phyloP scores from a whole-genome alignment of 2,113 vertebrate genomes.

The Orycteropus afer region DNA sequence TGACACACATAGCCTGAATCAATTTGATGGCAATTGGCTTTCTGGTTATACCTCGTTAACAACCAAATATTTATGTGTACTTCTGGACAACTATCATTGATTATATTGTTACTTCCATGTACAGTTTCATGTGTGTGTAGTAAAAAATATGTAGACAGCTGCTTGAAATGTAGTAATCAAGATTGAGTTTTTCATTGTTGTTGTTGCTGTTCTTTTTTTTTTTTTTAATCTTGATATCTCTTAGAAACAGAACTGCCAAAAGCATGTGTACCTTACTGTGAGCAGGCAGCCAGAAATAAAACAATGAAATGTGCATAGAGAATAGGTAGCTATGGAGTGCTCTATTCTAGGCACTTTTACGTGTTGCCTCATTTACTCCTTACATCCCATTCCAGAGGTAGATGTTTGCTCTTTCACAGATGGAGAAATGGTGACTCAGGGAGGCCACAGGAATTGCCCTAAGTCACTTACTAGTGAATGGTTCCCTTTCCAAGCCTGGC shows the following conservation, averaged over 20 bases:
- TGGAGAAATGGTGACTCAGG: not conserved
- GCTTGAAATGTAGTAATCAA: not conserved
- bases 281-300: not conserved
- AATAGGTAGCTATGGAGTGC: not conserved
- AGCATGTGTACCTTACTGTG: not conserved
- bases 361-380: not conserved
- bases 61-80: not conserved
- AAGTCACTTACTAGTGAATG: not conserved
- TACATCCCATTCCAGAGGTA: not conserved
- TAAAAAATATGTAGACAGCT: not conserved
- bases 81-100: not conserved
- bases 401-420: not conserved
- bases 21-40: not conserved
- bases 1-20: not conserved
- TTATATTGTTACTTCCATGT: conserved; percentile 14
- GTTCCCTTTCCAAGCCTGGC: not conserved
- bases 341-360: not conserved
- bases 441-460: not conserved
- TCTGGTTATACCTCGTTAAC: not conserved
- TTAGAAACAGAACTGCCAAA: not conserved
- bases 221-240: not conserved
- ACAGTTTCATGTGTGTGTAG: not conserved
- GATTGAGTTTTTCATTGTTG: not conserved
- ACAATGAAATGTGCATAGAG: not conserved
- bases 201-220: not conserved